A percentile compares a stretch with the other conserved stretches of the same genome.
phyloP scores from a whole-genome alignment of 2,888 invertebrate genomes.

The Agrochola lota region DNA sequence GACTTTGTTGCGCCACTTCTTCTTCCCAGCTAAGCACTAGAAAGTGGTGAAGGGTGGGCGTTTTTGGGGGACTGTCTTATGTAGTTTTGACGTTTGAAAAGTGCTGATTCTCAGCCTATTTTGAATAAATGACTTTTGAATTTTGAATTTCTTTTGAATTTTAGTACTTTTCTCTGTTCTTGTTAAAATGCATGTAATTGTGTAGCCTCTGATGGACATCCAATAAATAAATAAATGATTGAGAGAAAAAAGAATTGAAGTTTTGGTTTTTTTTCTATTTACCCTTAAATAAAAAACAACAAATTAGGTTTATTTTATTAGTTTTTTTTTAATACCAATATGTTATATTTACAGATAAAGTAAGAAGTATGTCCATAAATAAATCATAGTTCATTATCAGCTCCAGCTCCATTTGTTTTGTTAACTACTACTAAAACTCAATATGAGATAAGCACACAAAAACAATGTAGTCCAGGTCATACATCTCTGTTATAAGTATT shows the following conservation, averaged over 20 bases:
- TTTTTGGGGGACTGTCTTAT: too few species aligned
- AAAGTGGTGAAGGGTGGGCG: too few species aligned
- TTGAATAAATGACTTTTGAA: too few species aligned
- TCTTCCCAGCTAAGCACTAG: too few species aligned
- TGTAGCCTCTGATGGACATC: too few species aligned
- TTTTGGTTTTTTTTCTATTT: not conserved
- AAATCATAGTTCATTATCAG: constrained; percentile 6
- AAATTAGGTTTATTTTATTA: not conserved
- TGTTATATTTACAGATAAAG: not conserved
- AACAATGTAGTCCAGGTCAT: not conserved
- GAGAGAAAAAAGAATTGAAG: not conserved
- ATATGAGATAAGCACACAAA: constrained; percentile 28
- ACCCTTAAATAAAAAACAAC: not conserved
- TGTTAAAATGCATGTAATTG: too few species aligned
- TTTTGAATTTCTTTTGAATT: too few species aligned
- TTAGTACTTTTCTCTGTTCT: too few species aligned
- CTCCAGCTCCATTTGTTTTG: not conserved
- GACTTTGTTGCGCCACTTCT: too few species aligned
- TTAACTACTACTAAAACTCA: not conserved
- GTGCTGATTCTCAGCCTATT: too few species aligned
- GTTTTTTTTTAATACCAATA: too few species aligned
- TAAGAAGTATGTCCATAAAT: not conserved
- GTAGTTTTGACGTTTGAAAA: too few species aligned
- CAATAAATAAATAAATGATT: not conserved
- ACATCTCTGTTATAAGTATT: not conserved